phyloP scores from a whole-genome alignment of 2,113 vertebrate species.

The Rattus norvegicus region DNA sequence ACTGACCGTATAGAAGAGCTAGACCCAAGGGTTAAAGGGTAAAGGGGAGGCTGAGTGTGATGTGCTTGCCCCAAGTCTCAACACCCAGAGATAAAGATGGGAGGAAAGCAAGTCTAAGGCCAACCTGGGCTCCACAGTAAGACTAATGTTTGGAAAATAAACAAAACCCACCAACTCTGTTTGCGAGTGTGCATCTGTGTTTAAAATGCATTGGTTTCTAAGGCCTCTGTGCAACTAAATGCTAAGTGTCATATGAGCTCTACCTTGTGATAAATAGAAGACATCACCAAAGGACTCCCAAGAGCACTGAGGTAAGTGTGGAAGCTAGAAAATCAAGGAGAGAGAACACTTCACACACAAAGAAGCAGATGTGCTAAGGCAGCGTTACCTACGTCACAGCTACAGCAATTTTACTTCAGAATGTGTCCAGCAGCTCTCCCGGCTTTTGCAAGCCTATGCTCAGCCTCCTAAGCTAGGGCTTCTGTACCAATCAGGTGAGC shows the following conservation, averaged over 20 bases:
- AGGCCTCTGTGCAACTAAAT: neutral
- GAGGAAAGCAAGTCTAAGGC: neutral
- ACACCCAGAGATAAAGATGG: neutral
- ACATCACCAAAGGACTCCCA: too few species aligned
- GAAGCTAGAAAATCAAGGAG: neutral
- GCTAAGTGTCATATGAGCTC: neutral
- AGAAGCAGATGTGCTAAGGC: neutral
- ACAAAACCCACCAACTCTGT: neutral
- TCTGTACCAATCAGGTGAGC: neutral
- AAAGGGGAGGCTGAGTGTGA: neutral
- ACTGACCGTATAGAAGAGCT: neutral
- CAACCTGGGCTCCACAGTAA: neutral
- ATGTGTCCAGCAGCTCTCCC: neutral
- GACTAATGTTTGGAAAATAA: neutral
- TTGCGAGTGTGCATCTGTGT: too few species aligned
- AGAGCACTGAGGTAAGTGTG: neutral
- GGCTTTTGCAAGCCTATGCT: neutral
- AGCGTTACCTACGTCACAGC: neutral
- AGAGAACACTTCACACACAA: neutral
- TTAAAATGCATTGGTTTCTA: neutral
- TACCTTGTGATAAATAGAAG: neutral
- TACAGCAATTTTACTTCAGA: neutral
- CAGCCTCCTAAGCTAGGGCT: neutral
- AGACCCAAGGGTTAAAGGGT: neutral
- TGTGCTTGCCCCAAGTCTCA: neutral